Base-by-base conservation (phyloP, 2,113 vertebrate genomes). In the Azemiops feae region DNA sequence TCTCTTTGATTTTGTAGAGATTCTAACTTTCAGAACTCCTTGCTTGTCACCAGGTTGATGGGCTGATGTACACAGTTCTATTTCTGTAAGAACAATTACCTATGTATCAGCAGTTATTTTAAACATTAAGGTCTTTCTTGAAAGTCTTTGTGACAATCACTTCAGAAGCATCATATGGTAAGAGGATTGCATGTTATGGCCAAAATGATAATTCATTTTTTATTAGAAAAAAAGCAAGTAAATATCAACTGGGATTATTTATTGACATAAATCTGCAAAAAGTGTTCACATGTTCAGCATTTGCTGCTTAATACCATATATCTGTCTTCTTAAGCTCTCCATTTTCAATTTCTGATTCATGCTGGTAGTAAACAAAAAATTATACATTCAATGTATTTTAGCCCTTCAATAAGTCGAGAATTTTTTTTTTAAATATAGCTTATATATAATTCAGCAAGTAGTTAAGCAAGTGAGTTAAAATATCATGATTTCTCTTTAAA, bases 161-260 rank as follows among this genome's bases (percentile, higher is more conserved):
- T 39, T 57, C 69, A 94, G n/a, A 43, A 10, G 92, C 91, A 89
- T n/a, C 52, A 2, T 93, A 93, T 92, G 54, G 69, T 39, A 74
- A 89, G 95, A 91, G 25, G 10, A 6, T 22, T 69, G 93, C 57
- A 95, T 18, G 34, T 92, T 94, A 91, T 6, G 6, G 43, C 89
- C 95, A 81, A 90, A 50, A 89, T 89, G 52, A 50, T 91, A 85
- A 92, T 91, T 91, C 64, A 94, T 93, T 96, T 81, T 89, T 92
- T 94, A 92, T 93, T 93, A 95, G 95, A 95, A 97, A 96, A 95
- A 97, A 95, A 91, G 20, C 12, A 54, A 95, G 96, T 85, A 97
- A 96, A 95, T 90, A 94, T 85, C 94, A 96, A 94, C 95, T 95
- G 57, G 85, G 96, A 64, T 34, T 89, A 87, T 87, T 47, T 88